Conservation (phyloP, 2,797 vertebrate species). For the Sus cebifrons region DNA sequence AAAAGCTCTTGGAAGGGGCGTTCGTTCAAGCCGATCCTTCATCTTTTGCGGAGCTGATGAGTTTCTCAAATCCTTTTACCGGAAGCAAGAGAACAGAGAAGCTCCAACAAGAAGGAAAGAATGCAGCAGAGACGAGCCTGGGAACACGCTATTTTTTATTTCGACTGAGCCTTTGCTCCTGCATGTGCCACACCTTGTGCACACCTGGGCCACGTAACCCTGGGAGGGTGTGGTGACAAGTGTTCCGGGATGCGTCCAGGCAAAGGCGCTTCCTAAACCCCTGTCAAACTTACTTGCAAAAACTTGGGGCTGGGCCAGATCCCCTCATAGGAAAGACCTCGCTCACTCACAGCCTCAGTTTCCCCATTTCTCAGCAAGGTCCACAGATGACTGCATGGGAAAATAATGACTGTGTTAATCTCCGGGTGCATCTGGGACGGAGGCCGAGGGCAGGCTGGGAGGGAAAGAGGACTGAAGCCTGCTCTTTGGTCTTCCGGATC, state of each 20-base stretch:
- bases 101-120: not conserved
- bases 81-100: not conserved
- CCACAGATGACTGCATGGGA: not conserved
- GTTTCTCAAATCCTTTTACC: not conserved
- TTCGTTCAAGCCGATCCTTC: not conserved
- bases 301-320: not conserved
- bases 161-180: not conserved
- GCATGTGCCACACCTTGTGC: not conserved
- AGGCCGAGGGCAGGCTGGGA: not conserved
- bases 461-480: not conserved
- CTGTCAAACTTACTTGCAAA: not conserved
- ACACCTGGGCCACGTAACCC: not conserved
- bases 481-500: slow-evolving; percentile 36
- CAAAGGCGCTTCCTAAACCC: not conserved
- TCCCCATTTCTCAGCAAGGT: not conserved
- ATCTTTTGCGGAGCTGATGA: not conserved
- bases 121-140: not conserved
- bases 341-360: not conserved
- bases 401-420: not conserved
- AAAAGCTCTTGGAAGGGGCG: not conserved
- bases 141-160: not conserved
- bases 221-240: not conserved
- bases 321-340: not conserved
- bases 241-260: slow-evolving; percentile 43
- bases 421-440: slow-evolving; percentile 5